These are phyloP conservation scores for Philypnodon macrostomus DNA, from an alignment of 2,797 vertebrate species.

Conservation along the genomic window DNA sequence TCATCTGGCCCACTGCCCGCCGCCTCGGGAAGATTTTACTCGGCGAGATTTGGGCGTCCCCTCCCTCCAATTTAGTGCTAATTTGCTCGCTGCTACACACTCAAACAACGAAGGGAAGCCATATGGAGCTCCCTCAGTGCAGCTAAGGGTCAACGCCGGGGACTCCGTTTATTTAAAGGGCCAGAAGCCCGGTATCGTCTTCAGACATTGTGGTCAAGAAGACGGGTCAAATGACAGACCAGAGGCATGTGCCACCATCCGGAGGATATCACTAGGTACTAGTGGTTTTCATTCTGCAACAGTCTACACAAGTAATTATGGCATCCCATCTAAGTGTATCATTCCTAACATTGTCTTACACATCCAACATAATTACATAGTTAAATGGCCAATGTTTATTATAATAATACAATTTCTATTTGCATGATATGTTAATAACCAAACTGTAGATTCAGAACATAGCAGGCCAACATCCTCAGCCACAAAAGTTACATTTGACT, in stretches of 20 bases:
- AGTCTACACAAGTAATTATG: neutral
- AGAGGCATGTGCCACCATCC: constrained; percentile 40
- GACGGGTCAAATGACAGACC: constrained; percentile 54
- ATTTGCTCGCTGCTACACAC: constrained; percentile 16
- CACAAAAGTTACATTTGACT: too few relatives aligned
- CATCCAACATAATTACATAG: too few relatives aligned
- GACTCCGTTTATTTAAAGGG: constrained; percentile 79
- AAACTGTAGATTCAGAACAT: too few relatives aligned
- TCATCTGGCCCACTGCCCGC: constrained; percentile 54
- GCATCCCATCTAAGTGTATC: too few relatives aligned
- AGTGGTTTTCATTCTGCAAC: constrained; percentile 4
- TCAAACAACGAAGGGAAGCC: constrained; percentile 51
- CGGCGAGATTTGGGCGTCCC: constrained; percentile 16
- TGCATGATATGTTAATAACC: too few relatives aligned
- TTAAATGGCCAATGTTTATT: too few relatives aligned
- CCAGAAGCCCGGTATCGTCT: constrained; percentile 59
- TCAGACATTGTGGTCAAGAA: constrained; percentile 20
- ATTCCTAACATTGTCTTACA: too few relatives aligned
- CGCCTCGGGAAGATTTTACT: constrained; percentile 23
- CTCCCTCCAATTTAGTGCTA: constrained; percentile 25
- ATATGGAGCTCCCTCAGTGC: constrained; percentile 56
- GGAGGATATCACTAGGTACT: constrained; percentile 38
- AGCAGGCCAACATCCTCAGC: too few relatives aligned
- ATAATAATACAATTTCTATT: too few relatives aligned
- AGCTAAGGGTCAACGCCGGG: constrained; percentile 41